Evolutionary conservation across 2,113 vertebrate species (phyloP).

Genomic region (Ictalurus furcatus): DNA sequence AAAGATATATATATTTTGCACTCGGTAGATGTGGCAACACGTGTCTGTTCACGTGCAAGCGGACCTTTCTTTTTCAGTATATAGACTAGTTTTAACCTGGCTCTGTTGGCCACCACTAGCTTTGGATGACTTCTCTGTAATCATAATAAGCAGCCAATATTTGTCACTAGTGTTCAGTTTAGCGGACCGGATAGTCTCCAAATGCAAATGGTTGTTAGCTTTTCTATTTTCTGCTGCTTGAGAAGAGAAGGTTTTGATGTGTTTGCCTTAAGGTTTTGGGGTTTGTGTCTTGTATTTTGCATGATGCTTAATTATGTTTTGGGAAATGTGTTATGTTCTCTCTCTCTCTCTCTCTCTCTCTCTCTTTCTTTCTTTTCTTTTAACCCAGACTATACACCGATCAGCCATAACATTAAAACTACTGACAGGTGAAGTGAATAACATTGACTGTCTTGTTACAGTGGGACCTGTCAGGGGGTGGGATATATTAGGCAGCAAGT

Average conservation of each 20-base stretch:
- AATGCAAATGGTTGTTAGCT: slow-evolving; percentile 50
- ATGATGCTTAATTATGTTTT: background rate
- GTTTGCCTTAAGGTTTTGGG: background rate
- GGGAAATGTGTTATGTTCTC: background rate
- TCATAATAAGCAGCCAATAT: slow-evolving; percentile 56
- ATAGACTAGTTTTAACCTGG: background rate
- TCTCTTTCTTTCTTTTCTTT: background rate
- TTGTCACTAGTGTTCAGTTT: slow-evolving; percentile 55
- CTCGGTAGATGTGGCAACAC: slow-evolving; percentile 57
- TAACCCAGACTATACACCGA: background rate
- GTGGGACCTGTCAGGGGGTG: too few relatives aligned
- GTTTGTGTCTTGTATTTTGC: background rate
- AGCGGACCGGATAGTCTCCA: slow-evolving; percentile 57
- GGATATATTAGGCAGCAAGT: too few relatives aligned
- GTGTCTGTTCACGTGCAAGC: slow-evolving; percentile 62
- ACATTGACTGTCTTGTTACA: too few relatives aligned
- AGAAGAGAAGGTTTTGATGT: background rate
- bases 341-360: background rate
- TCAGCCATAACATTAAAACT: too few relatives aligned
- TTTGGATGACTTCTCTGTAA: slow-evolving; percentile 56
- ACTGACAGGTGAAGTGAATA: too few relatives aligned
- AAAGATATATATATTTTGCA: slow-evolving; percentile 62
- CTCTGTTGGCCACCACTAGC: slow-evolving; percentile 29
- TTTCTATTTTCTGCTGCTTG: slow-evolving; percentile 25
- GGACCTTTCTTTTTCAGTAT: slow-evolving; percentile 48